A percentile compares a stretch with the other conserved stretches of the same genome.
Conservation (phyloP, 1,140 invertebrate genomes). For the Nixonia krombeini region DNA sequence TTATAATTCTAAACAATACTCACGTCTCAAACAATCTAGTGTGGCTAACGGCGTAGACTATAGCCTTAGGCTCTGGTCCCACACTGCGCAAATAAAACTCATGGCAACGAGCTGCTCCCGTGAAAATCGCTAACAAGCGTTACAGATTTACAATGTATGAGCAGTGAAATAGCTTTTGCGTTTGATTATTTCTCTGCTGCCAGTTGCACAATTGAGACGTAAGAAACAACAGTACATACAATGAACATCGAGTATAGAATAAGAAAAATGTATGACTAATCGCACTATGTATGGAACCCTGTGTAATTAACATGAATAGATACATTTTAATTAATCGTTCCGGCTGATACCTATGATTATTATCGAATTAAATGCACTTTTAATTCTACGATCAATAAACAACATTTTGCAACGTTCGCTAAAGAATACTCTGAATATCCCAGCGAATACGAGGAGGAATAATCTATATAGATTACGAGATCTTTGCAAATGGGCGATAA, state of each 20-base stretch:
- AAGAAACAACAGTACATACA: background rate
- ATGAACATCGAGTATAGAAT: background rate
- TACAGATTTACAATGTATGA: constrained; percentile 23
- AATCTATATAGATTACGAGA: constrained; percentile 6
- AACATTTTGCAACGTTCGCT: background rate
- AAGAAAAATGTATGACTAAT: no score
- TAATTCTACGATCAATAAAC: background rate
- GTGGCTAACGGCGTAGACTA: no score
- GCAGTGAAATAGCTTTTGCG: constrained; percentile 8
- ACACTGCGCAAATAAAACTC: constrained; percentile 57
- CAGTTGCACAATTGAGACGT: constrained; percentile 3
- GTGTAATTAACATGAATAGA: no score
- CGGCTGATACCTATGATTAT: no score
- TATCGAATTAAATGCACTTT: no score
- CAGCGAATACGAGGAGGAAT: background rate
- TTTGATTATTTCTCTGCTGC: constrained; percentile 14
- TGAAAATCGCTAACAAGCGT: constrained; percentile 58
- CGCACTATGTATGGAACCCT: no score
- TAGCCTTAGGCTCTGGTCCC: constrained; percentile 44
- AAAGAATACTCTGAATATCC: background rate
- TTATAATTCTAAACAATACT: no score
- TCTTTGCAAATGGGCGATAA: constrained; percentile 12
- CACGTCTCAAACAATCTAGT: no score
- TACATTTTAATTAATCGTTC: no score
- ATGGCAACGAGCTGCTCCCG: constrained; percentile 49